Evolutionary conservation across 2,113 vertebrate genomes (phyloP), one percentile per base, ranked within the genome.

Genomic region (Sander vitreus): DNA sequence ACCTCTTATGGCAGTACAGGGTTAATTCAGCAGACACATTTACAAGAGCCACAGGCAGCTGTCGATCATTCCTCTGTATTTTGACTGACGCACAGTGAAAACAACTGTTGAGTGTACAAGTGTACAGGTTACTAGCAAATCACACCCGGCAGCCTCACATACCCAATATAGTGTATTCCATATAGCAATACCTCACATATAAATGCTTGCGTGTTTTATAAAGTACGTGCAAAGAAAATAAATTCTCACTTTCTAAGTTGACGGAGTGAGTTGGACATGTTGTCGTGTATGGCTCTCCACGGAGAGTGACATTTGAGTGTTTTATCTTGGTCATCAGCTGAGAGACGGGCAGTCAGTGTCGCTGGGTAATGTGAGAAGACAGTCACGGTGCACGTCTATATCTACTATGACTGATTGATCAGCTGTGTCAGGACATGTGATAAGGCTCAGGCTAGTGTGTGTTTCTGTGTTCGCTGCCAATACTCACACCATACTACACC

Each of bases 21-120:
- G 84, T 90, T 87, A 82, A 90, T 80, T 76, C 87, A 73, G 76
- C 75, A 64, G 81, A 66, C 62, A 50, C 68, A 60, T 90, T 90
- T 85, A 77, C 88, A 79, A 73, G 74, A 75, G 72, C 90, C 80
- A 84, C 80, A 73, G 87, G 83, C 89, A 11, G 79, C 86, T 90
- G 86, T 85, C 85, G 12, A 53, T 92, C 86, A 92, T 81, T 51
- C 78, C 54, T 73, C 57, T 23, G 67, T 19, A 53, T 74, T 72
- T 67, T 82, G 79, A 84, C 27, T 85, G 89, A 84, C 64, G 27
- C 21, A n/a, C 48, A 48, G 72, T 62, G 66, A 85, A 80, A 76
- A 66, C 81, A 88, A 19, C 77, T 62, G 83, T 83, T 39, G 33
- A 68, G 50, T 11, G 39, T 39, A 39, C 18, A 18, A 50, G 47